These are phyloP conservation scores for Ptychobarbus kaznakovi DNA, from an alignment of 2,797 vertebrate species.

Conservation along the genomic window DNA sequence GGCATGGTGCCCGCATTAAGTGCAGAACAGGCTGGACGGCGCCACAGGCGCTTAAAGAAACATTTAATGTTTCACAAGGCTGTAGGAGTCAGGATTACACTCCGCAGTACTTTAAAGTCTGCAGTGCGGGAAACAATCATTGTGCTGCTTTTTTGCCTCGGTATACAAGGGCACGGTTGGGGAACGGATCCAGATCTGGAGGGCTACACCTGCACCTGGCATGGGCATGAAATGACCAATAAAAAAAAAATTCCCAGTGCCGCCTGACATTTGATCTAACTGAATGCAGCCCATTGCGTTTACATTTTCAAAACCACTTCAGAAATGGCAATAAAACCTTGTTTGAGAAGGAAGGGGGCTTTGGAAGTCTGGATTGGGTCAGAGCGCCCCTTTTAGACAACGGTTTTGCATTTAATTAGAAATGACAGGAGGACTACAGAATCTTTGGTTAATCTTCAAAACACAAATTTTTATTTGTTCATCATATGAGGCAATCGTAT, in stretches of 20 bases:
- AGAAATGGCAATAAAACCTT: constrained; percentile 33
- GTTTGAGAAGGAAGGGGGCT: constrained; percentile 46
- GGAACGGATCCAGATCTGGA: constrained; percentile 52
- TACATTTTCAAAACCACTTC: constrained; percentile 59
- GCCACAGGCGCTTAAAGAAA: constrained; percentile 79
- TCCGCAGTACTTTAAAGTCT: constrained; percentile 69
- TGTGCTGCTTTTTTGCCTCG: constrained; percentile 69
- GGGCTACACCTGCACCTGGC: constrained; percentile 62
- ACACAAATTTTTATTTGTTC: no score
- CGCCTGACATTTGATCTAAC: constrained; percentile 72
- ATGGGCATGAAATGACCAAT: constrained; percentile 61
- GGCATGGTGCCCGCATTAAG: constrained; percentile 77
- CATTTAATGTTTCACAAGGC: constrained; percentile 79
- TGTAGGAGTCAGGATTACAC: constrained; percentile 72
- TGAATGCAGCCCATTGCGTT: constrained; percentile 69
- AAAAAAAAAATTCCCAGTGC: constrained; percentile 53
- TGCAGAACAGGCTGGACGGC: constrained; percentile 74
- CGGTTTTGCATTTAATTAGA: constrained; percentile 71
- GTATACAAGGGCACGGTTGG: constrained; percentile 54
- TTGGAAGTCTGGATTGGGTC: background rate
- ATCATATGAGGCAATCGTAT: no score
- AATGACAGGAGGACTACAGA: constrained; percentile 70
- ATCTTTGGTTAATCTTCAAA: constrained; percentile 45
- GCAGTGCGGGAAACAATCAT: constrained; percentile 68
- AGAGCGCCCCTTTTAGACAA: constrained; percentile 58